Base-by-base conservation (phyloP, 2,888 invertebrate species). In the Galeruca laticollis region DNA sequence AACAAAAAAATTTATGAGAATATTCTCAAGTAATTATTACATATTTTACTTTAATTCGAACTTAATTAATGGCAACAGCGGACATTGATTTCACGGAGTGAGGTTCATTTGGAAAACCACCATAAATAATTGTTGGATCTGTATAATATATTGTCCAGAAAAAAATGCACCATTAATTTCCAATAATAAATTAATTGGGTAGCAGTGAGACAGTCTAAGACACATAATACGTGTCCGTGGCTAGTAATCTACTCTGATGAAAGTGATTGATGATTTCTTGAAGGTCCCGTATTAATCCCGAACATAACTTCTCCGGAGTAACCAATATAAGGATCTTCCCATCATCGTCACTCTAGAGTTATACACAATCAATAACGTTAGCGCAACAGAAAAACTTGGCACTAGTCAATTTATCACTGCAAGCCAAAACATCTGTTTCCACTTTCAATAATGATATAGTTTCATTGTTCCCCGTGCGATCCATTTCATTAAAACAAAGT, bases 371-470 rank as follows among this genome's bases (percentile, higher is more conserved):
- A 68, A 62, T 62, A 68, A 62, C 56, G 56, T 20, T 43, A 21
- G 54, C 62, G 26, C 65, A 69, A 10, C 13, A 37, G 8, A 37
- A 65, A 57, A 72, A 72, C 67, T 59, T 49, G 60, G 37, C 64
- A 43, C 33, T 63, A 37, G 51, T 57, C 68, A 69, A 72, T 72
- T 72, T 72, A 72, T 72, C 72, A 72, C 68, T 59, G 49, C 63
- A 66, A 54, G 54, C 61, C 57, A 52, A 54, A 61, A 62, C 69
- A 62, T 62, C 69, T 63, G 62, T 59, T 60, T 64, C 69, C 69
- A 67, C 51, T 66, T 68, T 15, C 61, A 51, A 66, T 67, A 70
- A 63, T 63, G 70, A 70, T 70, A 67, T 63, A 64, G 63, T 51
- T 26, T 49, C 37, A 60, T 66, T 66, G 66, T 66, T 66, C 66